phyloP scores from a whole-genome alignment of 2,888 invertebrate species.

The Caenorhabditis sp. region DNA sequence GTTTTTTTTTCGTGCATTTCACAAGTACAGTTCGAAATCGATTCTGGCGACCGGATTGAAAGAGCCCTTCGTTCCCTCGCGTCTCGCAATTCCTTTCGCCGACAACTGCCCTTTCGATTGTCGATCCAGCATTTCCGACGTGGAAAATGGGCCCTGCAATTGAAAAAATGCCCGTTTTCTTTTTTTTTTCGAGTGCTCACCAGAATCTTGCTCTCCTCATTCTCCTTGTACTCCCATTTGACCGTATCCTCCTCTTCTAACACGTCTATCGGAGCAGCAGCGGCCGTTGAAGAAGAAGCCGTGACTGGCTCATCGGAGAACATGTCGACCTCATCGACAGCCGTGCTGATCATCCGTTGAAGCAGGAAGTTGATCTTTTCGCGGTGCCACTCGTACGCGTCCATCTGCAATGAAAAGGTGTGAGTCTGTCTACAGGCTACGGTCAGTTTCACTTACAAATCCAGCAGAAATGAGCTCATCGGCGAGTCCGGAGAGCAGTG shows the following conservation, averaged over 20 bases:
- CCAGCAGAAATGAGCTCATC: conserved; percentile 74
- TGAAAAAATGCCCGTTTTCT: too few relatives aligned
- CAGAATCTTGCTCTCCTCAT: conserved; percentile 54
- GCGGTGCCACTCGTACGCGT: conserved; percentile 73
- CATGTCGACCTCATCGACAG: conserved; percentile 64
- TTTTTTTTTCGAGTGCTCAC: conserved; percentile 32
- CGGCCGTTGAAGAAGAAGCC: conserved; percentile 3
- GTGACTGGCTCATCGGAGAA: conserved; percentile 68
- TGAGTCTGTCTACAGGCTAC: too few relatives aligned
- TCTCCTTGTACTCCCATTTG: conserved; percentile 71
- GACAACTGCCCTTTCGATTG: conserved; percentile 62
- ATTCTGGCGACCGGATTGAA: conserved; percentile 72
- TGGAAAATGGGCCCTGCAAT: conserved; percentile 66
- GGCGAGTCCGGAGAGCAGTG: conserved; percentile 67
- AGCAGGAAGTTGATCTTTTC: conserved; percentile 64
- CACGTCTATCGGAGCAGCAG: conserved; percentile 9
- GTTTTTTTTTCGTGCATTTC: background rate
- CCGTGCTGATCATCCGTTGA: conserved; percentile 53
- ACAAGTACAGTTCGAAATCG: conserved; percentile 74
- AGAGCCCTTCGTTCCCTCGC: conserved; percentile 59
- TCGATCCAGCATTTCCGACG: conserved; percentile 59
- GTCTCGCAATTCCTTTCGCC: conserved; percentile 64
- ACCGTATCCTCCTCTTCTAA: conserved; percentile 47
- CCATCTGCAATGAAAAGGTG: conserved; percentile 73
- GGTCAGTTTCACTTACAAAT: conserved; percentile 67